Base-by-base conservation (phyloP, 2,113 vertebrate genomes). In the Otocyon megalotis region DNA sequence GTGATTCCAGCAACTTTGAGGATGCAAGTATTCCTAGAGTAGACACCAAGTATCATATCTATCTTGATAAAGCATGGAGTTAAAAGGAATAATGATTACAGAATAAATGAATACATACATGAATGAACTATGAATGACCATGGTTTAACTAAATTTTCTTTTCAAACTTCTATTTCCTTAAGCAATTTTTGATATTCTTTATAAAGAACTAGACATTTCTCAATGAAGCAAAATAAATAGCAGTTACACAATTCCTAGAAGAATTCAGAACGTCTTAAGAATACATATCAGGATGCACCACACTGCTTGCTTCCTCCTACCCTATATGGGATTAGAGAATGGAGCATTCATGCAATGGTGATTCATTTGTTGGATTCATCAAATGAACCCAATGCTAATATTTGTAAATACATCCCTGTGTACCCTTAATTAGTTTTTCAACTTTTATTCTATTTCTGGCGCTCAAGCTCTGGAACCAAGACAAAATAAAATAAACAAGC, bases 31-130 rank as follows among this genome's bases (percentile, higher is more conserved):
- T 35, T 92, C 43, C 19, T 60, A 22, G 2, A 35, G 26, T 19
- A 69, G 37, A 87, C 8, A 6, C 6, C 62, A 81, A 85, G 24
- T 9, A 43, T 60, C 56, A 5, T 30, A 74, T 65, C 67, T 63
- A 92, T 60, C 15, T 86, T 72, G 13, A 60, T 53, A 96, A 93
- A 74, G 17, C 22, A 63, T 58, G 30, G 50, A 65, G 2, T 76
- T 72, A 58, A 90, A 89, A 84, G 48, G 28, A 90, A 56, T 60
- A 94, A 77, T 58, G 54, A 71, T 43, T 60, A 17, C 13, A 96
- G 22, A 92, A 85, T 67, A 35, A 35, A 37, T 63, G 26, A 85
- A 74, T 5, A 88, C 15, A 87, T 24, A 84, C 37, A 81, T 26
- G 22, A 77, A 93, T 37, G 2, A 89, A 88, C 19, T 69, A 22